Evolutionary conservation across 2,797 vertebrate genomes (phyloP).

Genomic region (Columba guinea): DNA sequence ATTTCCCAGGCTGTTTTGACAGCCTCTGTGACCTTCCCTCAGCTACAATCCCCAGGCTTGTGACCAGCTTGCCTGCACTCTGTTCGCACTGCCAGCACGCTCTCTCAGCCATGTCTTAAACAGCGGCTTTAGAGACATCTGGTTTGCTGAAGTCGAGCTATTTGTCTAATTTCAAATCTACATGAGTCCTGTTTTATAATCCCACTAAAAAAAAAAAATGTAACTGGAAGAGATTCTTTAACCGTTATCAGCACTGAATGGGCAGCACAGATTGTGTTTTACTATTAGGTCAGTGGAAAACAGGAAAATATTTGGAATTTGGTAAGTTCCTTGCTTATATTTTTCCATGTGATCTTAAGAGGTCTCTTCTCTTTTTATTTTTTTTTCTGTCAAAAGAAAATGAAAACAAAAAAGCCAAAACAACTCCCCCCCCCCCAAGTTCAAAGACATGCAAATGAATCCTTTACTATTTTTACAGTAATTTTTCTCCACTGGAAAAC

Average conservation of each 20-base stretch:
- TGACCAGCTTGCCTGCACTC: neutral
- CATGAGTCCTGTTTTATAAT: neutral
- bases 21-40: neutral
- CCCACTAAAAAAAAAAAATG: neutral
- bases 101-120: neutral
- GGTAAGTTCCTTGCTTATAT: conserved; percentile 6
- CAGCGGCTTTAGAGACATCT: neutral
- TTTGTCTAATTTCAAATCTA: neutral
- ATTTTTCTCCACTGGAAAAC: conserved; percentile 54
- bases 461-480: conserved; percentile 43
- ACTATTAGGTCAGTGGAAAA: neutral
- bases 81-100: neutral
- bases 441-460: conserved; percentile 53
- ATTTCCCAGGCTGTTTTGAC: neutral
- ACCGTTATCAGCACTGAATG: neutral
- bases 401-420: neutral
- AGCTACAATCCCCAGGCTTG: neutral
- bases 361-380: neutral
- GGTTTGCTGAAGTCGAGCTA: neutral
- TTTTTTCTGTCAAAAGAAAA: neutral
- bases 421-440: neutral
- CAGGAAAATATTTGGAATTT: conserved; percentile 16
- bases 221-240: neutral
- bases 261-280: accelerated
- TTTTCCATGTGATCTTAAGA: conserved; percentile 14